Conservation (phyloP, 2,113 vertebrate genomes). For the Anhinga rufa region DNA sequence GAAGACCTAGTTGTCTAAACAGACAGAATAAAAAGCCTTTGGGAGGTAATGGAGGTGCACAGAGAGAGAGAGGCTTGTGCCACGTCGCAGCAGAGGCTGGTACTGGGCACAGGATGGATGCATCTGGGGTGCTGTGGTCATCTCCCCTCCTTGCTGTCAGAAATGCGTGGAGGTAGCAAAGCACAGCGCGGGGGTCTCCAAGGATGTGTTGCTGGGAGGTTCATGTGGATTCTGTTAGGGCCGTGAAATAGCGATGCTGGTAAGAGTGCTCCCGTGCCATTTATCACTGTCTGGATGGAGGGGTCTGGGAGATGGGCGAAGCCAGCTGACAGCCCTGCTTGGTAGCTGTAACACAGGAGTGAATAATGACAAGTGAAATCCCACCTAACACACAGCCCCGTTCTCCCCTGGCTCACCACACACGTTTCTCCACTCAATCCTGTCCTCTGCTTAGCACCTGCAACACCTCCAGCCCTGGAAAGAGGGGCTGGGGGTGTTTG, state of each 20-base stretch:
- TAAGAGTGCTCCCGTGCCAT: constrained; percentile 26
- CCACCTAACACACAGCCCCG: background rate
- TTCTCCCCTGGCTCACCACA: background rate
- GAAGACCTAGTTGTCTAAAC: background rate
- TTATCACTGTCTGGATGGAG: constrained; percentile 19
- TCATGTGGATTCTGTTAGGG: constrained; percentile 56
- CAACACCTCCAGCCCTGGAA: background rate
- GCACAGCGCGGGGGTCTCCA: rapidly evolving
- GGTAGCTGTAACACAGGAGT: background rate
- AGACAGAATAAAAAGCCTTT: background rate
- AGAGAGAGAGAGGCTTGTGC: background rate
- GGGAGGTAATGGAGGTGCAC: background rate
- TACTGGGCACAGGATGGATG: background rate
- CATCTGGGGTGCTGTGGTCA: background rate
- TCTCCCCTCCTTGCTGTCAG: background rate
- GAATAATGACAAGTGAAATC: constrained; percentile 22
- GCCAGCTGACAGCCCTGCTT: background rate
- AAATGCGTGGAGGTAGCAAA: background rate
- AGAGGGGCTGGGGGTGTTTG: background rate
- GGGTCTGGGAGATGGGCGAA: background rate
- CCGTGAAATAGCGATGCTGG: constrained; percentile 41
- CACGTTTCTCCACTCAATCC: background rate
- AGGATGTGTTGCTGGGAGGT: background rate
- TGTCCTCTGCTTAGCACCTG: background rate
- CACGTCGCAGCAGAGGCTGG: background rate